These are phyloP conservation scores for Gymnoscopelus braueri DNA, from an alignment of 2,797 vertebrate genomes.

Conservation along the genomic window DNA sequence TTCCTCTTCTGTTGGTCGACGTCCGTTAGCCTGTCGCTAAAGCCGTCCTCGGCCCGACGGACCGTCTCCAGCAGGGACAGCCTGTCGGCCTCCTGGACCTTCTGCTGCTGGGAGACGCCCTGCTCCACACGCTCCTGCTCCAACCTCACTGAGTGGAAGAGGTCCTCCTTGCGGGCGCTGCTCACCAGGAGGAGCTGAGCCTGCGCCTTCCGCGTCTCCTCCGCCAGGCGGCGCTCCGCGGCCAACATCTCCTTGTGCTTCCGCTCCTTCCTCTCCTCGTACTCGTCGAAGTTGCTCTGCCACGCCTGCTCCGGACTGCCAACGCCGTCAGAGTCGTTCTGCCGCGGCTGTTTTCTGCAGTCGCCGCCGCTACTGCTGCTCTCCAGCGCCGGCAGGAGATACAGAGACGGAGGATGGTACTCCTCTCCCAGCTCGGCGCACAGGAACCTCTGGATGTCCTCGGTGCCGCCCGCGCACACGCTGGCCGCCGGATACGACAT, in stretches of 20 bases:
- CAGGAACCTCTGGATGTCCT: constrained; percentile 89
- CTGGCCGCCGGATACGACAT: constrained; percentile 87
- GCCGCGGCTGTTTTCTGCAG: too few species aligned
- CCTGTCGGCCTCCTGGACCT: constrained; percentile 83
- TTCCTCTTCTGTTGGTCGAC: constrained; percentile 90
- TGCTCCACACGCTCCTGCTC: constrained; percentile 88
- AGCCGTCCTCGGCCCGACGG: constrained; percentile 81
- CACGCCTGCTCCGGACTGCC: constrained; percentile 79
- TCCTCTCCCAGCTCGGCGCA: constrained; percentile 88
- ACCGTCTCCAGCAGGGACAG: constrained; percentile 86
- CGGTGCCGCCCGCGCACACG: constrained; percentile 86
- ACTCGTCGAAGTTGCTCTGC: constrained; percentile 94
- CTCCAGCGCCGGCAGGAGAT: constrained; percentile 86
- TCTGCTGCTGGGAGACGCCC: constrained; percentile 87
- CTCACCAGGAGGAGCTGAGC: constrained; percentile 86
- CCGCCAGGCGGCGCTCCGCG: constrained; percentile 85
- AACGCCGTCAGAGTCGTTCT: constrained; percentile 62
- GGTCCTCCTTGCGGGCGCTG: constrained; percentile 84
- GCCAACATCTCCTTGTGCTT: constrained; percentile 91
- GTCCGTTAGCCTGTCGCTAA: constrained; percentile 86
- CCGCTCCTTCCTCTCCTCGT: constrained; percentile 92
- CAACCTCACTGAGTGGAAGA: constrained; percentile 80
- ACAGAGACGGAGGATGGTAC: constrained; percentile 91
- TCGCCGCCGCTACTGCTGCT: constrained; percentile 26
- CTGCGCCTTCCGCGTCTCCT: constrained; percentile 86